These are phyloP conservation scores for Torymus texanus DNA, from an alignment of 2,888 invertebrate genomes.

Conservation along the genomic window DNA sequence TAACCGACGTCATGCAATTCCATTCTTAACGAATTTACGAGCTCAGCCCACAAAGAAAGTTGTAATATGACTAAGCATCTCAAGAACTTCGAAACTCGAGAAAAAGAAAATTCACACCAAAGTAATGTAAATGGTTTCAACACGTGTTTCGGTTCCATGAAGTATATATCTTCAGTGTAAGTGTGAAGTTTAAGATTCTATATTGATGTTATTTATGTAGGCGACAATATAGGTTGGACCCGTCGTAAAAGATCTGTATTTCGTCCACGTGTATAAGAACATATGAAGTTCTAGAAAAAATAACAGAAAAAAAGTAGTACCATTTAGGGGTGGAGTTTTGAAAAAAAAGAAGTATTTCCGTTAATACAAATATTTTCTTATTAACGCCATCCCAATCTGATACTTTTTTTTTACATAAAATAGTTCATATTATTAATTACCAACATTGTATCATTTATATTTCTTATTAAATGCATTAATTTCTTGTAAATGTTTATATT, in stretches of 20 bases:
- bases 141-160: constrained; percentile 30
- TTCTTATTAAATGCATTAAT: no score
- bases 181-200: constrained; percentile 21
- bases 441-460: no score
- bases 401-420: no score
- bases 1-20: not conserved
- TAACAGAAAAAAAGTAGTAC: constrained; percentile 40
- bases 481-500: no score
- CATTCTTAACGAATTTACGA: constrained; percentile 40
- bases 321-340: constrained; percentile 41
- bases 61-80: constrained; percentile 27
- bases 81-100: not conserved
- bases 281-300: constrained; percentile 31
- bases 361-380: not conserved
- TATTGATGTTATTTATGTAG: constrained; percentile 47
- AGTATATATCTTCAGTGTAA: constrained; percentile 19
- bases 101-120: constrained; percentile 24
- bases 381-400: no score
- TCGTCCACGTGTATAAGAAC: constrained; percentile 1
- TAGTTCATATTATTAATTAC: no score
- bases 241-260: constrained; percentile 29
- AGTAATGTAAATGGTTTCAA: constrained; percentile 37
- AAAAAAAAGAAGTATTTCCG: constrained; percentile 48
- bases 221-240: constrained; percentile 40
- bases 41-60: constrained; percentile 21